Base-by-base conservation (phyloP, 2,888 invertebrate species). In the Brassicogethes aeneus region DNA sequence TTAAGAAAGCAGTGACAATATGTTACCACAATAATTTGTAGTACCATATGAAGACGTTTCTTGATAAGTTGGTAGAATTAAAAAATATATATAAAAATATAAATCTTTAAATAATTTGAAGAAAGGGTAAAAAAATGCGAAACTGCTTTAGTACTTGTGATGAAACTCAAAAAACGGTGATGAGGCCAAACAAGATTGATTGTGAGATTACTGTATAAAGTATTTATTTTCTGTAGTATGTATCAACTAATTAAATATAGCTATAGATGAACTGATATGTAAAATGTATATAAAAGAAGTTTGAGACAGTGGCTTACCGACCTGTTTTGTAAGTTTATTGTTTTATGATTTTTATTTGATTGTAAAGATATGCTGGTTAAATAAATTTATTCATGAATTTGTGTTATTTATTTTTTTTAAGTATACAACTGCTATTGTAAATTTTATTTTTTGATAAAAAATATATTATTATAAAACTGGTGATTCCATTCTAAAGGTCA, bases 211-310 rank as follows among this genome's bases (percentile, higher is more conserved):
- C 23, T 47, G 42, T 47, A 47, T 36, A 47, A 47, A 45, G 43
- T 47, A 47, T 47, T 47, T 47, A 47, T 47, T 47, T 47, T 45
- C 31, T 15, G 34, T 47, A 45, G 39, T 23, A n/a, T 23, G 23
- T 23, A 23, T 7, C 10, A 7, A 23, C 23, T 23, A 23, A 23
- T 23, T 23, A 23, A 7, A 5, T 23, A 23, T 5, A 7, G 5
- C 5, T 23, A 7, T 23, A 23, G 23, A 23, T 23, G 5, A 23
- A 23, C 10, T 10, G 5, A 23, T 23, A 23, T 7, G 10, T 10
- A 10, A 23, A 10, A 23, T 23, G 23, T 23, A 23, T 23, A 23
- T 23, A 23, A 23, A 23, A n/a, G n/a, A n/a, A 10, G 5, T 23
- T 23, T 23, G 10, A 23, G 10, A 23, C 23, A 10, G 23, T 23